Evolutionary conservation across 2,888 invertebrate species (phyloP), one percentile per base, ranked within the genome.

Genomic region (Lobophora halterata): DNA sequence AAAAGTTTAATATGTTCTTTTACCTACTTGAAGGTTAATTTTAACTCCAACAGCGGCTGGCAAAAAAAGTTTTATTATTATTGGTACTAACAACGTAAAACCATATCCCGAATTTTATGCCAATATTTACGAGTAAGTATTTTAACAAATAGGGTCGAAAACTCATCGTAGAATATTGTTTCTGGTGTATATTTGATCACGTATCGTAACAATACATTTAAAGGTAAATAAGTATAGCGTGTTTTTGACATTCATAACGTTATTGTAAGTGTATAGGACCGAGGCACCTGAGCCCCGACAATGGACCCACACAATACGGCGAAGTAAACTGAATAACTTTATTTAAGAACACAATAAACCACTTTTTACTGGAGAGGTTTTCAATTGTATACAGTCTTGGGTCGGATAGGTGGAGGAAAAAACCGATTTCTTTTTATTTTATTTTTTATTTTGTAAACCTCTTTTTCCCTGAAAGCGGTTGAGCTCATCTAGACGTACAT

Each of bases 291-390:
- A 54, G 73, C 64, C 68, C 68, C 58, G 42, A 58, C 81, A 82
- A 82, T 77, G 64, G 78, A 58, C 65, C 65, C 58, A 51, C 65
- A 81, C 81, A 83, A 82, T 80, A 70, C 72, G 65, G 61, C 66
- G 71, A 71, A 76, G 73, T 71, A 78, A 77, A 79, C 76, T 76
- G 81, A 83, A 85, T 82, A 81, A 81, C 80, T 83, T 83, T 83
- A 82, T 85, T 82, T 81, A 77, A 74, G 80, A 81, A 82, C 79
- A 83, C 81, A 85, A 82, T 83, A 82, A 82, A 82, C 78, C 80
- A 83, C 82, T 82, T 82, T 79, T 81, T 81, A 75, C 67, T 66
- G 70, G 65, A 74, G 74, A 78, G 72, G 70, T 68, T 58, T 66
- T 64, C 67, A 69, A 77, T 76, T 70, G 71, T 66, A 63, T 75